Percentiles rank a stretch among this genome's conserved stretches.
phyloP scores from a whole-genome alignment of 2,113 vertebrate genomes.

The Chaenogobius annularis region DNA sequence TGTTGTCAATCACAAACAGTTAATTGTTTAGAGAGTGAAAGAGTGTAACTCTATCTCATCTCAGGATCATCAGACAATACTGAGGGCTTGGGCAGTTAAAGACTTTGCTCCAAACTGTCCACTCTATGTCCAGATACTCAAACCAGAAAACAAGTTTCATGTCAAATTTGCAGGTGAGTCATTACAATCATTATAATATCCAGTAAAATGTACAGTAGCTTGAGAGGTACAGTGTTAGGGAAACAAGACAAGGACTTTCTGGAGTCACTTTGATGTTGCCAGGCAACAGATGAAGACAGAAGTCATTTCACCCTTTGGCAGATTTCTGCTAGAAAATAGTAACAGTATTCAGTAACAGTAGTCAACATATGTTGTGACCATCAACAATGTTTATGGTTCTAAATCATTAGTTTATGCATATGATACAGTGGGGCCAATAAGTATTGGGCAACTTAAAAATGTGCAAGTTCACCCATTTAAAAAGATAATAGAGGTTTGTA shows the following conservation, averaged over 20 bases:
- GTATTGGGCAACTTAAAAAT: no score
- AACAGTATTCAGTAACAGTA: background rate
- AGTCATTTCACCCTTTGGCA: background rate
- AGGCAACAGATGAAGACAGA: constrained; percentile 6
- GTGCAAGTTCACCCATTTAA: no score
- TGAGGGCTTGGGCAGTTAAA: constrained; percentile 97
- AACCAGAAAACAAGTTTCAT: constrained; percentile 98
- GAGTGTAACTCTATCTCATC: constrained; percentile 20
- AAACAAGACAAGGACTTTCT: background rate
- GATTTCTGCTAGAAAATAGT: background rate
- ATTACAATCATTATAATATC: no score
- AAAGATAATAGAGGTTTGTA: no score
- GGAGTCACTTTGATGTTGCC: constrained; percentile 9
- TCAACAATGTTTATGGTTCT: background rate
- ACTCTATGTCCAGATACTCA: constrained; percentile 94
- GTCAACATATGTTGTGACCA: background rate
- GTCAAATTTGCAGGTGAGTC: constrained; percentile 96
- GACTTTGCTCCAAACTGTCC: constrained; percentile 97
- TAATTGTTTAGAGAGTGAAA: background rate
- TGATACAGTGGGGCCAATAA: no score
- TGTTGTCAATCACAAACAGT: background rate
- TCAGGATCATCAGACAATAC: constrained; percentile 96
- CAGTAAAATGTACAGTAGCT: no score
- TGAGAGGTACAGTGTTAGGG: background rate
- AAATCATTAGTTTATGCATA: background rate